Conservation (phyloP, 2,888 invertebrate species). For the Sceliomorpha sp. region DNA sequence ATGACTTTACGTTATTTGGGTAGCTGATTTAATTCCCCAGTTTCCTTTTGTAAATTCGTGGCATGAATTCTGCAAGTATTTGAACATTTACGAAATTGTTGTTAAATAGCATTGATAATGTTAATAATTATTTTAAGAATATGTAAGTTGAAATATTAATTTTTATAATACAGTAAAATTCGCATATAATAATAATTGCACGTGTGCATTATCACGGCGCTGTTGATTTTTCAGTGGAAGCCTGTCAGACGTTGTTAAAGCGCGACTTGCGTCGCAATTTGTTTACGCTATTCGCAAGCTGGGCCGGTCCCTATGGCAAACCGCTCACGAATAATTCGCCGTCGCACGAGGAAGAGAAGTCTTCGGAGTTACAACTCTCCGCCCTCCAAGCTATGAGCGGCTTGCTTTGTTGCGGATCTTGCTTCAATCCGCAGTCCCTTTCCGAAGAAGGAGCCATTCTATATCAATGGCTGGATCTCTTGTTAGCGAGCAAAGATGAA, state of each 20-base stretch:
- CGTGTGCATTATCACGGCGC: too few species aligned
- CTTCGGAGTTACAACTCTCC: conserved; percentile 81
- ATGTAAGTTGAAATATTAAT: too few species aligned
- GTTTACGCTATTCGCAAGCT: conserved; percentile 95
- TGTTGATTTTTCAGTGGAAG: conserved; percentile 91
- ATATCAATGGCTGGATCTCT: conserved; percentile 96
- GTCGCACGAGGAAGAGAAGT: conserved; percentile 70
- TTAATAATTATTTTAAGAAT: too few species aligned
- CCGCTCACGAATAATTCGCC: conserved; percentile 80
- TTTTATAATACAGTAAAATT: too few species aligned
- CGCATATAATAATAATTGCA: too few species aligned
- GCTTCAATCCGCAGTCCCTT: conserved; percentile 91
- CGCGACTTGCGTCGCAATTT: conserved; percentile 92
- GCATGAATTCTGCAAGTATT: too few species aligned
- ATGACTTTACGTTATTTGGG: too few species aligned
- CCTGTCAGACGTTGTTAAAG: conserved; percentile 91
- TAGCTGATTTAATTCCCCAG: too few species aligned
- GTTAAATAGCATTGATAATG: too few species aligned
- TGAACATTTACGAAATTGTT: too few species aligned
- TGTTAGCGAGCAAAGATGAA: conserved; percentile 93
- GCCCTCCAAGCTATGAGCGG: conserved; percentile 95
- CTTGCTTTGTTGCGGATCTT: conserved; percentile 96
- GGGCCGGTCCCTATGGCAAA: conserved; percentile 94
- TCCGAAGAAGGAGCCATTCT: conserved; percentile 93
- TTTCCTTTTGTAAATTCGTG: too few species aligned